Evolutionary conservation across 92 coral and sea anemone genomes (phyloP).

Genomic region (Anthopleura xanthogrammica): DNA sequence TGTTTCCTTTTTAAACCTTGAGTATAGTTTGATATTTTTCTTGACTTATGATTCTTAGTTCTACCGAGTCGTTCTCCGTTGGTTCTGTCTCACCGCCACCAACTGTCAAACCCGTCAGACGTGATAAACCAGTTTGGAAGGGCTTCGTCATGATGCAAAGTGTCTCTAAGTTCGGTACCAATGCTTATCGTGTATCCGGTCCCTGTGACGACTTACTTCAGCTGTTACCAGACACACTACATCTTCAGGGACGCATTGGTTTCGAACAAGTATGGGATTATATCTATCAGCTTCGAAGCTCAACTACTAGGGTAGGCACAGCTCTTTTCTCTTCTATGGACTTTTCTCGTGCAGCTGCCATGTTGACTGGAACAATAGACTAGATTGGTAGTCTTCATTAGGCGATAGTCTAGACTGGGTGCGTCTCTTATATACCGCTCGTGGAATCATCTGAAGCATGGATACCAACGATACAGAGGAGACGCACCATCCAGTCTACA

Average conservation of each 20-base stretch:
- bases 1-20: too few relatives aligned
- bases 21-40: neutral
- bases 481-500: too few relatives aligned
- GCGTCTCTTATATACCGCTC: too few relatives aligned
- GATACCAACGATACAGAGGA: too few relatives aligned
- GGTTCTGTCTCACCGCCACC: conserved; percentile 65
- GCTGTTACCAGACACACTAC: conserved; percentile 88
- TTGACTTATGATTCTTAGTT: conserved; percentile 34
- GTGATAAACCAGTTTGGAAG: conserved; percentile 87
- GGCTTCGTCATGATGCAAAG: conserved; percentile 98
- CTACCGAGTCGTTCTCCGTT: conserved; percentile 77
- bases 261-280: conserved; percentile 97
- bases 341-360: too few relatives aligned
- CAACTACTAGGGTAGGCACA: conserved; percentile 78
- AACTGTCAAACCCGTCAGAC: conserved; percentile 52
- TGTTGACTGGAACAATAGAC: too few relatives aligned
- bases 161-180: conserved; percentile 92
- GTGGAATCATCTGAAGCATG: too few relatives aligned
- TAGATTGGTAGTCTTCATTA: too few relatives aligned
- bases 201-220: conserved; percentile 88
- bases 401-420: too few relatives aligned
- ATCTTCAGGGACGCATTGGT: conserved; percentile 90
- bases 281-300: conserved; percentile 78
- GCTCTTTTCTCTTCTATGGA: too few relatives aligned
- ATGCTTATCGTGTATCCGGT: conserved; percentile 91